phyloP scores from a whole-genome alignment of 2,797 vertebrate genomes.

The Melanotaenia pygmaea region DNA sequence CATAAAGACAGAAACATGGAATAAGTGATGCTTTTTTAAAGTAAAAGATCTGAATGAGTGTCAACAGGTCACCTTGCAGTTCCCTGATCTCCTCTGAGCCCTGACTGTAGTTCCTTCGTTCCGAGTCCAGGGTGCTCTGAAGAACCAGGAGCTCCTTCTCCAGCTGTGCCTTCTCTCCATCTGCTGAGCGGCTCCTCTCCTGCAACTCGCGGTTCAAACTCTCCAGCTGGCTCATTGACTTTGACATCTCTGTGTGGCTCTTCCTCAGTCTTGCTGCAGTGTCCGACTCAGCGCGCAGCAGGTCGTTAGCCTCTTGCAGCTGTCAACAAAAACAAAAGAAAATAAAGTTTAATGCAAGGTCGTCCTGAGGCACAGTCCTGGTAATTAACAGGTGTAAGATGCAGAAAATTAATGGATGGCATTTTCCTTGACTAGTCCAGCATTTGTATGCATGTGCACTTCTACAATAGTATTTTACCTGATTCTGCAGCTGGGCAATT shows the following conservation, averaged over 20 bases:
- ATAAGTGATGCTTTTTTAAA: not conserved
- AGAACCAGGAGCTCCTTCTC: constrained; percentile 93
- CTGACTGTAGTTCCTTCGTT: constrained; percentile 92
- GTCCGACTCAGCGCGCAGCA: constrained; percentile 94
- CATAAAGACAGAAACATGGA: constrained; percentile 13
- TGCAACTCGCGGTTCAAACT: constrained; percentile 93
- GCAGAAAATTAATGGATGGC: not conserved
- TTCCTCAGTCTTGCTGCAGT: constrained; percentile 94
- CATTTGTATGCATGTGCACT: not conserved
- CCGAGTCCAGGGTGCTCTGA: constrained; percentile 93
- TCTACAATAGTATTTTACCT: constrained; percentile 80
- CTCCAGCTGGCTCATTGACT: constrained; percentile 92
- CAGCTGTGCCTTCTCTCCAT: constrained; percentile 88
- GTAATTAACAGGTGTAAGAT: not conserved
- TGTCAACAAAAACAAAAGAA: constrained; percentile 60
- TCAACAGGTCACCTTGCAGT: constrained; percentile 88
- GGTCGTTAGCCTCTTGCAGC: constrained; percentile 96
- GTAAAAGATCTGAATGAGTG: not conserved
- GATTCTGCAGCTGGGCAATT: constrained; percentile 93
- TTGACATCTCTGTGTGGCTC: constrained; percentile 93
- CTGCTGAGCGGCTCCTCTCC: constrained; percentile 89
- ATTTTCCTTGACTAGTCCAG: not conserved
- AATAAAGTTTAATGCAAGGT: not conserved
- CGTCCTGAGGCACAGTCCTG: not conserved
- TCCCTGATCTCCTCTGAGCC: constrained; percentile 97